Evolutionary conservation across 53 echinoderm and acorn worm species (phyloP).

Genomic region (Luidia sarsii): DNA sequence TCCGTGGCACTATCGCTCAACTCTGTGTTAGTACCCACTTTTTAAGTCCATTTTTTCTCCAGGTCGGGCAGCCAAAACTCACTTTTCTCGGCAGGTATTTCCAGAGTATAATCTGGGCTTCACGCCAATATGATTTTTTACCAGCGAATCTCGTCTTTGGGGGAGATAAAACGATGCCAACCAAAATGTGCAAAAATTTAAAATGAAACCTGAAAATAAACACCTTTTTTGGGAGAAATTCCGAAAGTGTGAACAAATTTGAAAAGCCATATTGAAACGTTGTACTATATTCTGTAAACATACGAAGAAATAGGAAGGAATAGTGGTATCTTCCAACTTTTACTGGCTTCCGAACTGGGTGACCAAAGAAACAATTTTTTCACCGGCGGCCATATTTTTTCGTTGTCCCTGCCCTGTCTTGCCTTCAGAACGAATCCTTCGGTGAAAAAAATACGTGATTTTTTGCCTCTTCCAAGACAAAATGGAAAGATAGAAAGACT

Average conservation of each 20-base stretch:
- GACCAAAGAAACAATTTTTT: constrained; percentile 15
- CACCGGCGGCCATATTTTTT: constrained; percentile 38
- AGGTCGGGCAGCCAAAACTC: neutral
- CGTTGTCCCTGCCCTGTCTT: no score
- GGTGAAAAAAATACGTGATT: no score
- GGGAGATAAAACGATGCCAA: neutral
- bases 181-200: neutral
- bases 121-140: neutral
- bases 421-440: no score
- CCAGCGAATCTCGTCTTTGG: neutral
- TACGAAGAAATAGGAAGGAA: neutral
- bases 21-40: constrained; percentile 40
- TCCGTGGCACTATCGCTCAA: neutral
- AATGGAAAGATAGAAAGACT: no score
- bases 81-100: neutral
- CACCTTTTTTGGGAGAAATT: neutral
- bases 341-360: neutral
- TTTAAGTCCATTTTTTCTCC: neutral
- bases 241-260: neutral
- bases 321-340: neutral
- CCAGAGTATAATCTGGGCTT: neutral
- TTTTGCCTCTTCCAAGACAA: no score
- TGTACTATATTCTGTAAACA: neutral
- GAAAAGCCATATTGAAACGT: neutral
- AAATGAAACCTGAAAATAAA: constrained; percentile 3